These are phyloP conservation scores for Drosophila setifemur DNA, from an alignment of 1,140 invertebrate species.

Conservation along the genomic window DNA sequence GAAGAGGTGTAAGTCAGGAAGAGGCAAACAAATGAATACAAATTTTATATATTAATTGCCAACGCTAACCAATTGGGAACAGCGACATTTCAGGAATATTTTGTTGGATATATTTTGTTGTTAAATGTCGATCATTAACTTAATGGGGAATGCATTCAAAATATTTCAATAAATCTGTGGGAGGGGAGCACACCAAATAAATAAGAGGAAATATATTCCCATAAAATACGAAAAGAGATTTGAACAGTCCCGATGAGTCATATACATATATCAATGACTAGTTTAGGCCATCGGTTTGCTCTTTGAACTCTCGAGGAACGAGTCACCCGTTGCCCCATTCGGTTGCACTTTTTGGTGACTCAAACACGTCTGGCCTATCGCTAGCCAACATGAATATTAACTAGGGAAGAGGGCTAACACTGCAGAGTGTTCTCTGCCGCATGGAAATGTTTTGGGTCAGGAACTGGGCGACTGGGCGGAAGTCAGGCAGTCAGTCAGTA, in stretches of 20 bases:
- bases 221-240: neutral
- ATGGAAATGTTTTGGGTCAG: conserved; percentile 26
- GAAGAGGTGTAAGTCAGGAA: conserved; percentile 56
- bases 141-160: neutral
- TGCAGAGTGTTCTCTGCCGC: conserved; percentile 4
- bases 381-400: conserved; percentile 65
- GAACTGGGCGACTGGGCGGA: conserved; percentile 43
- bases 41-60: conserved; percentile 50
- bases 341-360: conserved; percentile 55
- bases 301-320: conserved; percentile 58
- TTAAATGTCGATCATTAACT: neutral
- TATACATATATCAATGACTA: conserved; percentile 42
- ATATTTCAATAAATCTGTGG: neutral
- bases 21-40: conserved; percentile 46
- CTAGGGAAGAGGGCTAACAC: conserved; percentile 24
- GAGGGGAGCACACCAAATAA: neutral
- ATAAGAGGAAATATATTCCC: neutral
- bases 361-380: conserved; percentile 67
- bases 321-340: conserved; percentile 32
- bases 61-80: neutral
- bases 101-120: neutral
- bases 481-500: conserved; percentile 54
- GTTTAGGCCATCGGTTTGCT: conserved; percentile 35
- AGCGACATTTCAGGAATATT: neutral
- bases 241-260: conserved; percentile 54